A percentile compares a stretch with the other conserved stretches of the same genome.
Evolutionary conservation across 2,888 invertebrate genomes (phyloP).

Genomic region (Dicycla oo): DNA sequence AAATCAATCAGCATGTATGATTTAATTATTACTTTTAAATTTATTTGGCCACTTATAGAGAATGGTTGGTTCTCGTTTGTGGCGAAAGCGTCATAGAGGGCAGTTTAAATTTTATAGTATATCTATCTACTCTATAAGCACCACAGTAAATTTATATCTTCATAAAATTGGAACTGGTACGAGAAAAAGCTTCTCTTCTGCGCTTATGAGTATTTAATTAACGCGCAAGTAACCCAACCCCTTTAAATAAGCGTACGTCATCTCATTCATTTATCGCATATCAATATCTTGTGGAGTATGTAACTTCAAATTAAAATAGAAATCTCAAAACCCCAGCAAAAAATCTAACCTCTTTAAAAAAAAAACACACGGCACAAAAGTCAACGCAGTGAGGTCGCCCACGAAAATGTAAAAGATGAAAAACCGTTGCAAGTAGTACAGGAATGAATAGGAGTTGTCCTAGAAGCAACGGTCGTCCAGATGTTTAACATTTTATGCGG

Average conservation of each 20-base stretch:
- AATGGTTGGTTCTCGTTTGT: too few species aligned
- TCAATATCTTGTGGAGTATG: background rate
- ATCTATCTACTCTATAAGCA: too few species aligned
- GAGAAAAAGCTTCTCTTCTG: too few species aligned
- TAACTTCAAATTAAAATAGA: conserved; percentile 17
- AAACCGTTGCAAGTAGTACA: conserved; percentile 72
- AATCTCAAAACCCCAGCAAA: background rate
- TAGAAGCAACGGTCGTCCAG: conserved; percentile 74
- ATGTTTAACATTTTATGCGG: conserved; percentile 80
- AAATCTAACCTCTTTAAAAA: conserved; percentile 25
- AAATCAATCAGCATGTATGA: too few species aligned
- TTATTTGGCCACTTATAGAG: too few species aligned
- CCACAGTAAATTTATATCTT: background rate
- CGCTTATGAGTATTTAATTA: background rate
- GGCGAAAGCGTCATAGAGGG: too few species aligned
- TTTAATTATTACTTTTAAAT: background rate
- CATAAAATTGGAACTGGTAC: background rate
- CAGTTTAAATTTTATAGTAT: too few species aligned
- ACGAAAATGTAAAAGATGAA: conserved; percentile 74
- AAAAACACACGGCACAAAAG: conserved; percentile 31
- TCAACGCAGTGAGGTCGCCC: conserved; percentile 45
- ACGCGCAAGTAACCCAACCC: background rate
- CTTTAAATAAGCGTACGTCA: too few species aligned
- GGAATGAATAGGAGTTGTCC: conserved; percentile 78
- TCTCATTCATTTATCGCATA: too few species aligned